Evolutionary conservation across 2,797 vertebrate species (phyloP), one percentile per base, ranked within the genome.

Genomic region (Picus viridis): DNA sequence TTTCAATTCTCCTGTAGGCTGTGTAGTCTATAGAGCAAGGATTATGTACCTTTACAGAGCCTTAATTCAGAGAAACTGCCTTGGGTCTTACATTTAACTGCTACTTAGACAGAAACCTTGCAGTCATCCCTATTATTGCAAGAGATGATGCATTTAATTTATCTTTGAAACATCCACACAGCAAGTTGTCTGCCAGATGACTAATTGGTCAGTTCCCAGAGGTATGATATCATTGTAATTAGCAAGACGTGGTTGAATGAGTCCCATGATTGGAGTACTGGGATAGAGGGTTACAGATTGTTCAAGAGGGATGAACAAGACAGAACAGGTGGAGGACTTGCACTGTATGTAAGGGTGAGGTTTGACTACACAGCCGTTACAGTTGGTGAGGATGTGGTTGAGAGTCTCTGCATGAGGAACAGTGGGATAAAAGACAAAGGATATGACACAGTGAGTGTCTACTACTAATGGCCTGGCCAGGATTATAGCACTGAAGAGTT

Each of bases 231-330:
- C n/a, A 53, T 0, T 43, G 16, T 10, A 49, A 39, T 32, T 14
- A 59, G 7, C 3, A 2, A 47, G n/a, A 23, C 3, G 12, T 30
- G 23, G 26, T 54, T 10, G 6, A 49, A 41, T 7, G 4, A 58
- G 15, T 41, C 4, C 1, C 17, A 30, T 0, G 0, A 14, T 23
- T 49, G 49, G 49, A 49, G 49, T 24, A 12, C 49, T 12, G 49
- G 22, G 22, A 49, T 49, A 49, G n/a, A 62, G 7, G 8, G 9
- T 13, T 64, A 29, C 19, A 49, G 39, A 32, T 23, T 32, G 14
- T 51, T 64, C 24, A 71, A 43, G 30, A 58, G 30, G 24, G 10
- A 24, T 7, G 13, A 13, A 10, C 4, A 39, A 34, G 8, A 6
- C 19, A 43, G 43, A 9, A 0, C 1, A 30, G 13, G 11, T 16